Base-by-base conservation (phyloP, 2,888 invertebrate genomes). In the Ceraclea dissimilis region DNA sequence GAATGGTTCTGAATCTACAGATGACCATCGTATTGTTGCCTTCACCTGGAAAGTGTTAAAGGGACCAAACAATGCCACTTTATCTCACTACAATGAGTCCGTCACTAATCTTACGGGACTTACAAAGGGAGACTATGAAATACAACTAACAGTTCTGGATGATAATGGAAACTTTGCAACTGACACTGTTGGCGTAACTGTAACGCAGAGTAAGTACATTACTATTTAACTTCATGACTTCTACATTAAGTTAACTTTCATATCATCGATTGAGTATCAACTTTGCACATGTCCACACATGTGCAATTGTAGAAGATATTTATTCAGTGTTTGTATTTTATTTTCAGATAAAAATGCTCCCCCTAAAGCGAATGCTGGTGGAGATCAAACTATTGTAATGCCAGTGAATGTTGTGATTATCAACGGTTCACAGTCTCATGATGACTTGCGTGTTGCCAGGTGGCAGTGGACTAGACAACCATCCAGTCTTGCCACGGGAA, bases 341-440 rank as follows among this genome's bases (percentile, higher is more conserved):
- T 26, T 26, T 67, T 48, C 70, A 93, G 94, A 91, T 71, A 86
- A 88, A 71, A 96, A 96, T 75, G 86, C 88, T 58, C 83, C 90
- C 4, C 95, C 95, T 0, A 85, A 86, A 66, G 93, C 95, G 1
- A 86, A 90, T 68, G 94, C 90, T 1, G 94, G 94, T 5, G 91
- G 89, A 0, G 90, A 94, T 71, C 83, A 86, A 67, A 84, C 85
- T 16, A 75, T 93, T 1, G 79, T 83, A 47, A 73, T 92, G 51
- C 94, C 95, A 0, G 73, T 85, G 2, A 82, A 83, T 39, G 84
- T 89, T 17, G 79, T 95, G 8, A 79, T 84, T 50, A 75, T 95
- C 54, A 93, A 95, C 73, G 95, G 95, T 0, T 85, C 88, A 0
- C 79, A 79, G 60, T 95, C 95, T 0, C 83, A 81, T 17, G 95